Percentiles rank a stretch among this genome's conserved stretches.
Conservation (phyloP, 2,113 vertebrate genomes). For the Mesitornis unicolor region DNA sequence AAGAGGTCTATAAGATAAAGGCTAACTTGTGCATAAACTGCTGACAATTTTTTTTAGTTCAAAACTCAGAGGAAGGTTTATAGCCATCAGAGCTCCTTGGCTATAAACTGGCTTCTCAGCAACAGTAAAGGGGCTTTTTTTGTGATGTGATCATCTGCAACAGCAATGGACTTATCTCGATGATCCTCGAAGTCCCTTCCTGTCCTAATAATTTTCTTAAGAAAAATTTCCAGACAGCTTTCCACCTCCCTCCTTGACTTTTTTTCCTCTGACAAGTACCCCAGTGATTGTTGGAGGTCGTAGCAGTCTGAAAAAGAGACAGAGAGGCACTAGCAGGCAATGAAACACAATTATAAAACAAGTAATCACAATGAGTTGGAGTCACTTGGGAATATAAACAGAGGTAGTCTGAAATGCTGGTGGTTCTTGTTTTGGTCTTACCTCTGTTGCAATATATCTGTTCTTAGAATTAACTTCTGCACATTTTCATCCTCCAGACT, state of each 20-base stretch:
- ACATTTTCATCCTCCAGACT: background rate
- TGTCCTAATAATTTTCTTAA: background rate
- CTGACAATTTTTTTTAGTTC: background rate
- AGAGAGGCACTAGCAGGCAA: background rate
- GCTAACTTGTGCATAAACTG: background rate
- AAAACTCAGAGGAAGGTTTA: background rate
- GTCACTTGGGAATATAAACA: background rate
- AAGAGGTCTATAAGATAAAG: background rate
- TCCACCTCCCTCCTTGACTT: fast-evolving
- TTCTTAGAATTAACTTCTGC: background rate
- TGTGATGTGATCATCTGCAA: background rate
- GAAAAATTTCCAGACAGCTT: background rate
- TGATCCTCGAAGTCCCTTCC: background rate
- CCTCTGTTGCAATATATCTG: background rate
- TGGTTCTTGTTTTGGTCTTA: background rate
- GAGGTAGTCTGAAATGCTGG: background rate
- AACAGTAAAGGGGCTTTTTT: background rate
- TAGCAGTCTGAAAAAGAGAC: background rate
- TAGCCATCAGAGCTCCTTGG: background rate
- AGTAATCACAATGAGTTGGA: background rate
- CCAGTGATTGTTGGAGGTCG: background rate
- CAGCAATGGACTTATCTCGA: background rate
- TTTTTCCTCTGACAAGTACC: background rate
- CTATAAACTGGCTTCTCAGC: background rate
- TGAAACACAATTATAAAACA: background rate